Base-by-base conservation (phyloP, 1,140 invertebrate genomes). In the Chionoecetes opilio region DNA sequence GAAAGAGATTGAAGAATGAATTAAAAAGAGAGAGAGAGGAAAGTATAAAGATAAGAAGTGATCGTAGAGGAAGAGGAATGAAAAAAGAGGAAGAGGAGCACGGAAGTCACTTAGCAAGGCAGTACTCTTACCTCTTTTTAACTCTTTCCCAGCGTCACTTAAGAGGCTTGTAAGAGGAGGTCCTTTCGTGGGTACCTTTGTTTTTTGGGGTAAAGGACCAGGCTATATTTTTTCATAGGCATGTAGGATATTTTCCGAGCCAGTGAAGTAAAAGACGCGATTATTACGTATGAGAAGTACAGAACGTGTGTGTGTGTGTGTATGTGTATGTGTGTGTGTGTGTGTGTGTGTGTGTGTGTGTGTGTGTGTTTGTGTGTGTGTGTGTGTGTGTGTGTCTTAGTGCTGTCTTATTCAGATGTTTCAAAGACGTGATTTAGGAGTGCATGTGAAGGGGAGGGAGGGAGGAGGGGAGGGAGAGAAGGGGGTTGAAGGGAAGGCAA, bases 281-380 rank as follows among this genome's bases (percentile, higher is more conserved):
- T 75, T 75, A 26, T 75, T 75, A 75, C 63, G 21, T 3, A 53
- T 17, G 46, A 53, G 8, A 53, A 17, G 46, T 9, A 53, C 11
- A 53, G 9, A 53, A 17, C 21, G 11, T 17, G 46, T 53, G 46
- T 53, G 46, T 53, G 46, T 75, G 63, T 75, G 63, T 75, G 63
- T 75, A 26, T 75, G 63, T 75, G 63, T 75, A 26, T 75, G 63
- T 75, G 63, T 75, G 63, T 75, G 63, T 75, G 63, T 75, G 63
- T 75, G 63, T 75, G 63, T 75, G 63, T 75, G 63, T 75, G 63
- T 75, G 63, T 75, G 63, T 63, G 53, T 63, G 53, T 63, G 53
- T 63, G 53, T 63, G 53, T 63, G 5, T 63, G 53, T 63, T 9
- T 75, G 21, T 21, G 21, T 75, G 63, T 21, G 21, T 21, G 11